Evolutionary conservation across 2,797 vertebrate genomes (phyloP).

Genomic region (Acipenser ruthenus): DNA sequence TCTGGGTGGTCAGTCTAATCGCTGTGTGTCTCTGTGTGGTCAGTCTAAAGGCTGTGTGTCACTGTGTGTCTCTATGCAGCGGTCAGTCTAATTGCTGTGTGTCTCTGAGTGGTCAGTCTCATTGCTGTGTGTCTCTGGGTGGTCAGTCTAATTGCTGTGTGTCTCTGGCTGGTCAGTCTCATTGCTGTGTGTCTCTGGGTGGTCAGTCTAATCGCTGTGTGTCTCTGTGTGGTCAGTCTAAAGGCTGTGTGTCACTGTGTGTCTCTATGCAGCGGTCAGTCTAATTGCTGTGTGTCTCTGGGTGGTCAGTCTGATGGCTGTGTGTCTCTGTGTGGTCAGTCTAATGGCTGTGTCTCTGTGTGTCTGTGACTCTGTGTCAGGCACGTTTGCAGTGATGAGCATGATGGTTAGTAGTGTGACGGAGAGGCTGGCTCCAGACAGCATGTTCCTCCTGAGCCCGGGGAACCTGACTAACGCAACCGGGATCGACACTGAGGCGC

Average conservation of each 20-base stretch:
- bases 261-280: too few species aligned
- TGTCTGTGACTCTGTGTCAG: conserved; percentile 40
- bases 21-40: too few species aligned
- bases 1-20: neutral
- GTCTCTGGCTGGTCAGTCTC: too few species aligned
- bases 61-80: too few species aligned
- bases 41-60: too few species aligned
- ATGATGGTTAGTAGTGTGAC: conserved; percentile 93
- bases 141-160: neutral
- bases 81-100: too few species aligned
- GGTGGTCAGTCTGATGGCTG: neutral
- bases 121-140: neutral
- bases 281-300: conserved; percentile 1
- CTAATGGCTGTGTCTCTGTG: neutral
- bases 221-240: too few species aligned
- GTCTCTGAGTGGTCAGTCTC: too few species aligned
- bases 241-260: neutral
- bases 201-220: too few species aligned
- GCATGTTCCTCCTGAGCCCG: conserved; percentile 38
- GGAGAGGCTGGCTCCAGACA: conserved; percentile 68
- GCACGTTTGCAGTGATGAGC: conserved; percentile 88
- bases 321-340: neutral
- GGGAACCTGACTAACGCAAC: conserved; percentile 59
- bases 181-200: neutral
- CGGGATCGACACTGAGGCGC: conserved; percentile 40